Evolutionary conservation across 2,888 invertebrate species (phyloP).

Genomic region (Macrosoma leucophasiata): DNA sequence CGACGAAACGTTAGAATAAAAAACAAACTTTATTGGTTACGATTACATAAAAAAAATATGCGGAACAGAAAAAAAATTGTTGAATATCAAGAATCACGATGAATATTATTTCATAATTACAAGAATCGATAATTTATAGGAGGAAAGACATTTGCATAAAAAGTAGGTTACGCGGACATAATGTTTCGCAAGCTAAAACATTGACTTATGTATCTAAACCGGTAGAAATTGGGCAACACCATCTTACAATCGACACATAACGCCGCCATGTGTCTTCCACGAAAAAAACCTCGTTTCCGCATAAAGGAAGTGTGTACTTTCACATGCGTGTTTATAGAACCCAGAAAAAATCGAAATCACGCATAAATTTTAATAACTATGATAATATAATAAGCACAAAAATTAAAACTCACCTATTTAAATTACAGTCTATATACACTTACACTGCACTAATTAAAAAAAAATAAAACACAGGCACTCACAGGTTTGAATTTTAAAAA

Average conservation of each 20-base stretch:
- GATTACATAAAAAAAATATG: too few species aligned
- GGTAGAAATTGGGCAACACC: neutral
- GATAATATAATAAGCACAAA: conserved; percentile 30
- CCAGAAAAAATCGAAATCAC: conserved; percentile 37
- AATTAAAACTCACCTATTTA: conserved; percentile 29
- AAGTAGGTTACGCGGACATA: too few species aligned
- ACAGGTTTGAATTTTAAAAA: conserved; percentile 23
- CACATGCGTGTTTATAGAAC: conserved; percentile 37
- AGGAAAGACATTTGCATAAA: too few species aligned
- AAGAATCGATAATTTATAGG: too few species aligned
- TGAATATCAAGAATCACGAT: too few species aligned
- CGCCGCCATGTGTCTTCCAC: conserved; percentile 9
- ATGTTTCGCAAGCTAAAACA: too few species aligned
- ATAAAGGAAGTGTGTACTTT: conserved; percentile 30
- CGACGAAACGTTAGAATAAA: too few species aligned
- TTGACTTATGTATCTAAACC: too few species aligned
- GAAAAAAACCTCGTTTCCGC: conserved; percentile 22
- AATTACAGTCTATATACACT: conserved; percentile 18
- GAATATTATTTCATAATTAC: too few species aligned
- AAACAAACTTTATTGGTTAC: too few species aligned
- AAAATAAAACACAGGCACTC: conserved; percentile 37
- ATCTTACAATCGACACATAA: neutral
- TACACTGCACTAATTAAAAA: conserved; percentile 28
- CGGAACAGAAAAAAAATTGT: too few species aligned
- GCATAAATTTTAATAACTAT: conserved; percentile 33